Evolutionary conservation across 1,140 invertebrate species (phyloP).

Genomic region (Heliconius hermathena): DNA sequence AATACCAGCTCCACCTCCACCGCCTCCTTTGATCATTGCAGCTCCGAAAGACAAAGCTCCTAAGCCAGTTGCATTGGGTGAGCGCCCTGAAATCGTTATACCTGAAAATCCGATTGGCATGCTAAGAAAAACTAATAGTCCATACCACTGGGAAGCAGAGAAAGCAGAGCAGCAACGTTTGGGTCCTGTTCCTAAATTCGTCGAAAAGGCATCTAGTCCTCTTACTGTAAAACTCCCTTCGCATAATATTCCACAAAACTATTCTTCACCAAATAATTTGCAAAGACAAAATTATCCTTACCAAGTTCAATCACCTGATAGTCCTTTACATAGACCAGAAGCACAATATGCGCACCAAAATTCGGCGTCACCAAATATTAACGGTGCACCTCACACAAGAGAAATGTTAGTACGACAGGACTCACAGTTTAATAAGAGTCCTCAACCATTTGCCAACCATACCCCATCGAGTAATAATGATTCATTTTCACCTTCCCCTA

Average conservation of each 20-base stretch:
- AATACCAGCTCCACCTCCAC: conserved; percentile 79
- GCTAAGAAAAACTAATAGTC: conserved; percentile 80
- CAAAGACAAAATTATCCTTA: conserved; percentile 60
- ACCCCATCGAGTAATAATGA: conserved; percentile 59
- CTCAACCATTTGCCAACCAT: conserved; percentile 69
- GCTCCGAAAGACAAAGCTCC: conserved; percentile 73
- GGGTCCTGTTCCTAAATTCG: conserved; percentile 73
- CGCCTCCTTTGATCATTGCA: conserved; percentile 81
- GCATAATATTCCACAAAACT: conserved; percentile 68
- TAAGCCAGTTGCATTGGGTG: conserved; percentile 73
- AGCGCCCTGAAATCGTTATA: conserved; percentile 86
- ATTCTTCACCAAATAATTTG: conserved; percentile 63
- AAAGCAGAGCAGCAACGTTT: conserved; percentile 66
- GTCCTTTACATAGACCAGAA: conserved; percentile 76
- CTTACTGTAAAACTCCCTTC: conserved; percentile 73
- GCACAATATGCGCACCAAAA: conserved; percentile 73
- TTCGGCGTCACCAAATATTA: conserved; percentile 55
- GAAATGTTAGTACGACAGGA: conserved; percentile 76
- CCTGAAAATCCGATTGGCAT: conserved; percentile 86
- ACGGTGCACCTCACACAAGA: conserved; percentile 67
- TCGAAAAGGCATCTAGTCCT: conserved; percentile 76
- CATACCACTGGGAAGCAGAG: conserved; percentile 80
- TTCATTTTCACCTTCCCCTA: conserved; percentile 66
- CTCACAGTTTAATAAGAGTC: conserved; percentile 80
- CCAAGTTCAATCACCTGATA: conserved; percentile 67